These are phyloP conservation scores for Tyto alba DNA, from an alignment of 2,113 vertebrate species.

Conservation along the genomic window DNA sequence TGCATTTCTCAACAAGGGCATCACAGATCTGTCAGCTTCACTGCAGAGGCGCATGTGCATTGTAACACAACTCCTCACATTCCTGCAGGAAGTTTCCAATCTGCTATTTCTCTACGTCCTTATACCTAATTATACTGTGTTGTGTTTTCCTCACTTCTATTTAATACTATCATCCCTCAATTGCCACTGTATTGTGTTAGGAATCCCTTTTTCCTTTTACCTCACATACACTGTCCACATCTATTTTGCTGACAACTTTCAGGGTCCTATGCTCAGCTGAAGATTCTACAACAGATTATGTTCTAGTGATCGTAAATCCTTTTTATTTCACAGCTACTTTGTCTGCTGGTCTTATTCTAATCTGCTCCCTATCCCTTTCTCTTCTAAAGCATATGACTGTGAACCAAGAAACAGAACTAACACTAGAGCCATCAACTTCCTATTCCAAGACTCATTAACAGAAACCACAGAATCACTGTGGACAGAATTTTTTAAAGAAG, in stretches of 20 bases:
- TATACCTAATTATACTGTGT: not conserved
- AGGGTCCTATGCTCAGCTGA: not conserved
- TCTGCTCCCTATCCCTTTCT: not conserved
- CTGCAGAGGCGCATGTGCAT: rapidly evolving
- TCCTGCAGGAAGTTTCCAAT: not conserved
- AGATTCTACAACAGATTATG: not conserved
- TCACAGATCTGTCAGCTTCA: not conserved
- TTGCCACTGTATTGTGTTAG: rapidly evolving
- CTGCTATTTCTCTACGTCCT: not conserved
- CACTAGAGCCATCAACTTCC: not conserved
- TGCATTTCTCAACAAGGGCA: not conserved
- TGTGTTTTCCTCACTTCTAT: not conserved
- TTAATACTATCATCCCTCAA: not conserved
- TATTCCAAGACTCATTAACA: not conserved
- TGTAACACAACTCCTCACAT: not conserved
- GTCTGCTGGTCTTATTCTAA: not conserved
- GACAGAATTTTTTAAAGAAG: not conserved
- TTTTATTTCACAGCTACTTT: not conserved
- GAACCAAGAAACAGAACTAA: not conserved
- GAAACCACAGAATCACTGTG: not conserved
- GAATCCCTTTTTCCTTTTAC: not conserved
- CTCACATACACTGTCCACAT: not conserved
- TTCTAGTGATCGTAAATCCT: not conserved
- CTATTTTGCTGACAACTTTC: not conserved
- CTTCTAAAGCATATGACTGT: not conserved